A percentile compares a stretch with the other conserved stretches of the same genome.
Evolutionary conservation across 1,140 invertebrate genomes (phyloP).

Genomic region (Daktulosphaira vitifoliae): DNA sequence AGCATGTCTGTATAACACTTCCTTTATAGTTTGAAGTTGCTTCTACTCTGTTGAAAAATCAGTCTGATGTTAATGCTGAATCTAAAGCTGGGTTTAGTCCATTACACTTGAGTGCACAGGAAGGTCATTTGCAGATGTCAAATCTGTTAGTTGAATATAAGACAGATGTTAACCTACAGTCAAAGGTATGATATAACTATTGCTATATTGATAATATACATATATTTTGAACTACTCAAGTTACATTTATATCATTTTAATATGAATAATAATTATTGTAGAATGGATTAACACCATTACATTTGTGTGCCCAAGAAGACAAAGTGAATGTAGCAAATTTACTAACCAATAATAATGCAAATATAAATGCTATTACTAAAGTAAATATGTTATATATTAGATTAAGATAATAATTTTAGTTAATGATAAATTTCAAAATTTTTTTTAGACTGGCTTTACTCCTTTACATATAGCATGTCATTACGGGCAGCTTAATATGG

Average conservation of each 20-base stretch:
- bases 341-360: constrained; percentile 69
- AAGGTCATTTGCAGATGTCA: constrained; percentile 87
- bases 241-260: neutral
- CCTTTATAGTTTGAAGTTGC: constrained; percentile 69
- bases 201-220: neutral
- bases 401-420: neutral
- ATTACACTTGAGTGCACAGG: constrained; percentile 87
- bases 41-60: constrained; percentile 86
- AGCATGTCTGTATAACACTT: constrained; percentile 15
- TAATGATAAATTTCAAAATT: constrained; percentile 8
- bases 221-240: neutral
- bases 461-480: constrained; percentile 94
- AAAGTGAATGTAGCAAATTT: constrained; percentile 76
- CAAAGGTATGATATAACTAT: constrained; percentile 54
- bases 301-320: constrained; percentile 89
- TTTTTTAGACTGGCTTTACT: constrained; percentile 77
- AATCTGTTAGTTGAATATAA: constrained; percentile 79
- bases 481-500: constrained; percentile 93
- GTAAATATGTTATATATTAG: constrained; percentile 41
- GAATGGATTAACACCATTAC: constrained; percentile 82
- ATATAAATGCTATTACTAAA: constrained; percentile 73
- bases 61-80: constrained; percentile 75
- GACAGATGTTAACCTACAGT: constrained; percentile 74
- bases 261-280: constrained; percentile 42
- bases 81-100: constrained; percentile 87